A percentile compares a stretch with the other conserved stretches of the same genome.
These are phyloP conservation scores for Venusia cambrica DNA, from an alignment of 2,888 invertebrate species.

Conservation along the genomic window DNA sequence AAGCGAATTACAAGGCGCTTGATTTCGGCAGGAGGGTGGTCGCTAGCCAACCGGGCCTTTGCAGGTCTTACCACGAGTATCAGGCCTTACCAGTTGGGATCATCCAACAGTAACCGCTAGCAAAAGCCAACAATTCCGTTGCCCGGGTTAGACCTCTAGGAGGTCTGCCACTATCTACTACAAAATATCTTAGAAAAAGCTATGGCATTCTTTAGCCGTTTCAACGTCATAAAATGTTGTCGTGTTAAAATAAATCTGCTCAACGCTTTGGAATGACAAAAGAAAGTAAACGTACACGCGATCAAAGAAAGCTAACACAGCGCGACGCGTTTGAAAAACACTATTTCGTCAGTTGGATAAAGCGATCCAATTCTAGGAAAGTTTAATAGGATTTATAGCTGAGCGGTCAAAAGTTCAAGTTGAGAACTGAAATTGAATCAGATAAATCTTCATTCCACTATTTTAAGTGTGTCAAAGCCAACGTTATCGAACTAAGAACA, in stretches of 20 bases:
- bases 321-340: slow-evolving; percentile 14
- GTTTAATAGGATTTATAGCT: slow-evolving; percentile 18
- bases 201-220: slow-evolving; percentile 8
- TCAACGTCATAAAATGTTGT: slow-evolving; percentile 12
- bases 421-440: slow-evolving; percentile 12
- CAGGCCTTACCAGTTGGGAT: too few relatives aligned
- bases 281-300: slow-evolving; percentile 17
- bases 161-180: too few relatives aligned
- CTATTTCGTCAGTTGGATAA: slow-evolving; percentile 21
- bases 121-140: too few relatives aligned
- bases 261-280: slow-evolving; percentile 13
- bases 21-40: too few relatives aligned
- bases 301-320: slow-evolving; percentile 16
- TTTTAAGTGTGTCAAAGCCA: slow-evolving; percentile 2
- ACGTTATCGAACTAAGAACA: too few relatives aligned
- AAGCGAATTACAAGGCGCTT: too few relatives aligned
- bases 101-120: too few relatives aligned
- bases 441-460: slow-evolving; percentile 9
- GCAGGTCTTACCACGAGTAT: too few relatives aligned
- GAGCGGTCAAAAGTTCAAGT: slow-evolving; percentile 12
- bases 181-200: too few relatives aligned
- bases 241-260: slow-evolving; percentile 15
- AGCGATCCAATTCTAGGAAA: slow-evolving; percentile 19
- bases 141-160: too few relatives aligned
- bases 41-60: too few relatives aligned